These are phyloP conservation scores for Chionodraco myersi DNA, from an alignment of 2,113 vertebrate species.

Conservation along the genomic window DNA sequence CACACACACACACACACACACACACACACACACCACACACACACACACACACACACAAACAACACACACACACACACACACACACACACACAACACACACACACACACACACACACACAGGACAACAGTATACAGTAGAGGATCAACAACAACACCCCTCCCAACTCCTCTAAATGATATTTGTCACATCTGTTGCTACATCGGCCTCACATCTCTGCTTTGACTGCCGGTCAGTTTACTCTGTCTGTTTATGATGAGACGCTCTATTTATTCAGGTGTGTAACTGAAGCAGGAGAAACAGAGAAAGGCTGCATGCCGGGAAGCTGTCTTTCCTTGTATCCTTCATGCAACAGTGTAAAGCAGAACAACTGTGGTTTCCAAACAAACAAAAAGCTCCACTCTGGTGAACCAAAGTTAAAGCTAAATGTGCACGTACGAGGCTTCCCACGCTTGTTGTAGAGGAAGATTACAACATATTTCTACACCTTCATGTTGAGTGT, in stretches of 20 bases:
- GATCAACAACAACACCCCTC: conserved; percentile 55
- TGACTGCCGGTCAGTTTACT: conserved; percentile 37
- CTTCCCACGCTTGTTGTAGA: not conserved
- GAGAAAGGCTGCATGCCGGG: conserved; percentile 19
- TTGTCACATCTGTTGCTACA: conserved; percentile 62
- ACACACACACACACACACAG: conserved; percentile 13
- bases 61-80: conserved; percentile 19
- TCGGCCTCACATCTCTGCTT: conserved; percentile 48
- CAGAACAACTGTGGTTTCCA: conserved; percentile 80
- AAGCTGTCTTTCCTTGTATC: conserved; percentile 34
- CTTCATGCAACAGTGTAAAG: conserved; percentile 81
- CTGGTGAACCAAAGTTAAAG: conserved; percentile 3
- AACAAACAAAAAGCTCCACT: conserved; percentile 11
- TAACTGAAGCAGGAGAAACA: conserved; percentile 25
- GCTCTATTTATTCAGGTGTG: conserved; percentile 74
- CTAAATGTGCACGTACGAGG: not conserved
- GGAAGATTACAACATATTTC: conserved; percentile 6
- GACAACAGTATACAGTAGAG: not conserved
- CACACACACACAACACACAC: not conserved
- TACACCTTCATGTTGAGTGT: not conserved
- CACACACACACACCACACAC: too few species aligned
- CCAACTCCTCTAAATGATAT: conserved; percentile 33
- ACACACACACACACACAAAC: conserved; percentile 25
- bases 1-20: not conserved
- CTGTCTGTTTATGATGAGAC: conserved; percentile 56